Base-by-base conservation (phyloP, 2,888 invertebrate species). In the Hermaeophaga mercurialis region DNA sequence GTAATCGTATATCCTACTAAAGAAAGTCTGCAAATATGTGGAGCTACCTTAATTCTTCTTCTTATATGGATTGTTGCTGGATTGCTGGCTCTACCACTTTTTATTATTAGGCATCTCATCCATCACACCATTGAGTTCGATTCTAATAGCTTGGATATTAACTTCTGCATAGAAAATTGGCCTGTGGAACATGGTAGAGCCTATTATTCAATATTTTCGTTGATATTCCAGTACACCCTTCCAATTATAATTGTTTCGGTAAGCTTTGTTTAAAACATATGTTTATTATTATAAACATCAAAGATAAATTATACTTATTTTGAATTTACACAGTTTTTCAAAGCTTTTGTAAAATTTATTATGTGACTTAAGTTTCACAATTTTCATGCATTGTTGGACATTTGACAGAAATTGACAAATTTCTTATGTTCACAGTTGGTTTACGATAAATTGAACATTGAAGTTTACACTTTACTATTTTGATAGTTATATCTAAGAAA, bases 1-100 rank as follows among this genome's bases (percentile, higher is more conserved):
- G 85, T 94, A 38, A 94, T 94, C 74, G 89, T 94, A 7, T 91
- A 92, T 72, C 93, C 94, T 7, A 92, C 93, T 0, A 84, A 88
- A 53, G 87, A 87, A 56, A 89, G 86, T 62, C 82, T 91, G 34
- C 89, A 91, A 72, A 83, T 87, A 52, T 82, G 88, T 69, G 91
- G 91, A 0, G 90, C 91, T 0, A 81, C 88, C 8, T 74, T 86
- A 55, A 90, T 87, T 9, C 81, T 94, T 66, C 78, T 85, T 34
- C 79, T 84, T 62, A 90, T 92, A 54, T 90, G 90, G 90, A 66
- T 83, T 1, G 80, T 87, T 3, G 89, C 93, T 0, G 79, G 90
- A 61, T 72, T 89, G 15, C 81, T 94, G 46, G 89, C 94, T 8
- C 86, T 89, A 31, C 94, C 94, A 0, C 82, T 93, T 65, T 89